These are phyloP conservation scores for Avahi laniger DNA, from an alignment of 2,797 vertebrate species.

Conservation along the genomic window DNA sequence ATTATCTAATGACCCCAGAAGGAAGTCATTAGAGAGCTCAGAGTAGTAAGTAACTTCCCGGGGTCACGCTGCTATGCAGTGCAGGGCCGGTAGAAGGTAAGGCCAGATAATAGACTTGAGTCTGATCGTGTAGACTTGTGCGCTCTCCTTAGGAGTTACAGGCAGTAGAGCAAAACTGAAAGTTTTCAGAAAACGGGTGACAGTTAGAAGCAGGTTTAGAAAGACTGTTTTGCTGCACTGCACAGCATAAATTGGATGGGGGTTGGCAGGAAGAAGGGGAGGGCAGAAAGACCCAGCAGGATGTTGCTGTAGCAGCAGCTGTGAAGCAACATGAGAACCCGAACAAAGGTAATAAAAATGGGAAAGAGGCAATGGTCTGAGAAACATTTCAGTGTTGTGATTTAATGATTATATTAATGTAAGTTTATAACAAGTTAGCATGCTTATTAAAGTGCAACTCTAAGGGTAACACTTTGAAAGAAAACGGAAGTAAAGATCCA, in stretches of 20 bases:
- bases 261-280: fast-evolving
- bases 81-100: neutral
- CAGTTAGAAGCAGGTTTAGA: fast-evolving
- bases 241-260: fast-evolving
- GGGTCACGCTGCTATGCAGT: neutral
- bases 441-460: neutral
- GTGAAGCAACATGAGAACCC: neutral
- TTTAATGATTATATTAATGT: neutral
- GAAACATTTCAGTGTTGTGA: neutral
- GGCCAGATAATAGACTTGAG: neutral
- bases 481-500: neutral
- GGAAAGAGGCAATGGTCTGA: neutral
- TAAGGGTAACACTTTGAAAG: neutral
- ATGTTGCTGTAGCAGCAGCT: neutral
- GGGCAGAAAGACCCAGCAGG: neutral
- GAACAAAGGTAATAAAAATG: neutral
- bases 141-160: neutral
- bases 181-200: neutral
- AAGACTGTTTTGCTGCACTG: neutral
- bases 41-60: neutral
- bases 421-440: neutral
- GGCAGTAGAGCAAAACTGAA: neutral
- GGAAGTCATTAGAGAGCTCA: neutral
- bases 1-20: neutral
- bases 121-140: neutral